Evolutionary conservation across 2,113 vertebrate genomes (phyloP), one percentile per base, ranked within the genome.

Genomic region (Prochilodus magdalenae): DNA sequence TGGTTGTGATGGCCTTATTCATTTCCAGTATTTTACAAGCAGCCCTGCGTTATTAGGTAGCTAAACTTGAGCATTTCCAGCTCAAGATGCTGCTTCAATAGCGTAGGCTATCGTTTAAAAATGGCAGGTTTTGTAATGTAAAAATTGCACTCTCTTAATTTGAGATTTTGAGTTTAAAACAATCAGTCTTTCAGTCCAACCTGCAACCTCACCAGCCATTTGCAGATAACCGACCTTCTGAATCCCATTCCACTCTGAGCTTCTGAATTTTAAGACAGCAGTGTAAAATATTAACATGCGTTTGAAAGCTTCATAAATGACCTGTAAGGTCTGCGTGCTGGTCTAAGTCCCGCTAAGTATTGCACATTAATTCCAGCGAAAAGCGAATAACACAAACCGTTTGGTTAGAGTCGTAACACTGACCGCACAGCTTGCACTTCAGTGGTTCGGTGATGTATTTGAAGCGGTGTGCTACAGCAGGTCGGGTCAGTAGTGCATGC

Each of bases 401-500:
- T 60, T 60, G 57, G n/a, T 26, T 26, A 26, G 10, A 60, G 26
- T 24, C 2, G 16, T 8, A 69, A 30, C 33, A 13, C 7, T 59
- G 66, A 27, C 27, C 2, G 20, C 49, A n/a, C 62, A 80, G 18
- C 29, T 72, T 12, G 3, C 12, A 26, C 18, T 47, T 27, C 66
- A 14, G 66, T 44, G 66, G 66, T n/a, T 44, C 44, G 20, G 11
- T 40, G 36, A 18, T 44, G 40, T 33, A n/a, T 80, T 72, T 80
- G 73, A 10, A 10, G 57, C 73, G 76, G 73, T 73, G 47, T 51
- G 67, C 36, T 73, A 55, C 67, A 73, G 81, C 49, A 60, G 73
- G 40, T 76, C 77, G n/a, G 80, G 74, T 73, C 67, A 72, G 14
- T 20, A 47, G 49, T 83, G 75, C 73, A 62, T 27, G 62, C 63